Base-by-base conservation (phyloP, 2,113 vertebrate genomes). In the Phrynocephalus versicolor region DNA sequence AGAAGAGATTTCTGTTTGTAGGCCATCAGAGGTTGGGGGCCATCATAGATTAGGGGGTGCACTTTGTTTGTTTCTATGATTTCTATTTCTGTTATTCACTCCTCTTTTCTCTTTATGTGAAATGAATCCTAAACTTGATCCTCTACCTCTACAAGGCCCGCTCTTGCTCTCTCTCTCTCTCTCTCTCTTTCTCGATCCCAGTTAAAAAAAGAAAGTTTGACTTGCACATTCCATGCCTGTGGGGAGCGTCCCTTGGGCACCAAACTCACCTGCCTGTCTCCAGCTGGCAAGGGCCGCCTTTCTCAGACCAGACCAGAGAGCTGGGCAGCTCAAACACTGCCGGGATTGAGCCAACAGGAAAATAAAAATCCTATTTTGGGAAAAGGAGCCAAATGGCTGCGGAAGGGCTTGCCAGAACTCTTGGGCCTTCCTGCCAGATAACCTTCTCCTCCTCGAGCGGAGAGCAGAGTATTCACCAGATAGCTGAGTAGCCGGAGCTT, bases 331-430 rank as follows among this genome's bases (percentile, higher is more conserved):
- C 81, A 88, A 94, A 87, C 92, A 89, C 87, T 69, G 79, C 92
- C 85, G 89, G 55, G 89, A 85, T 85, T 90, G 89, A 92, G 94
- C 95, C 96, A 95, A 95, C 92, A 95, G 93, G 93, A 95, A 95
- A 96, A 95, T 94, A 92, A 93, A 41, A 95, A 92, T 92, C 95
- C 93, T 93, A 94, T 96, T 96, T 96, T 95, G 95, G 93, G 93
- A 95, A 90, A 88, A 92, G 78, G 88, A 92, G 92, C 94, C 87
- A 93, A 90, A 86, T 87, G 92, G 93, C 92, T 16, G 78, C 1
- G 16, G 77, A 88, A 85, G 88, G 75, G 30, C 75, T 25, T 86
- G 92, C 92, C 93, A 95, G 93, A 87, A 94, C 91, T 94, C 84
- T 90, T 92, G 0, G 5, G 82, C 88, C 90, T 84, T 75, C 89